Percentiles rank a stretch among this genome's conserved stretches.
Evolutionary conservation across 2,888 invertebrate genomes (phyloP).

Genomic region (Zootermopsis nevadensis): DNA sequence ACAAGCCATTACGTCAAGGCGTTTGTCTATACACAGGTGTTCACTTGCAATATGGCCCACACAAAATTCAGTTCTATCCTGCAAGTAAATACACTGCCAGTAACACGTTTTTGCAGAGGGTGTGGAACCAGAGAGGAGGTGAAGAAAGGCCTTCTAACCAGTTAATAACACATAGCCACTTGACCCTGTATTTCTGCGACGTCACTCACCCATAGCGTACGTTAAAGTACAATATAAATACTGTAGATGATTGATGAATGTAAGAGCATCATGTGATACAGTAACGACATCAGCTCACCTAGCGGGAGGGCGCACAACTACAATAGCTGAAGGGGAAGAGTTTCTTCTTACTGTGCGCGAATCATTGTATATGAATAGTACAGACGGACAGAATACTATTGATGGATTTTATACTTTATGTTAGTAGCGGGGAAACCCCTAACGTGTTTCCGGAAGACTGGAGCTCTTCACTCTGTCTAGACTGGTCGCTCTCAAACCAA

Average conservation of each 20-base stretch:
- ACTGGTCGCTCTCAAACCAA: background rate
- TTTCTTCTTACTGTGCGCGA: background rate
- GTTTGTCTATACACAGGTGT: no score
- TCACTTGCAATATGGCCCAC: background rate
- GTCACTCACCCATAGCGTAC: slow-evolving; percentile 12
- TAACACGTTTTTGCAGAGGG: slow-evolving; percentile 16
- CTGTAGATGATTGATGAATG: slow-evolving; percentile 27
- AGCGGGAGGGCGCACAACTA: slow-evolving; percentile 5
- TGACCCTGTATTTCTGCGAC: slow-evolving; percentile 19
- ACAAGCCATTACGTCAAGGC: no score
- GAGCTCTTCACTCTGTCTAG: background rate
- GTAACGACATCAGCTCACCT: slow-evolving; percentile 22
- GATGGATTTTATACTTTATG: background rate
- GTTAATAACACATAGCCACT: slow-evolving; percentile 24
- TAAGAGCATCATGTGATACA: background rate
- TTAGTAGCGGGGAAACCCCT: background rate
- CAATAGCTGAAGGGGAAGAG: background rate
- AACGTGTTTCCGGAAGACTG: background rate
- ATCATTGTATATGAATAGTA: background rate
- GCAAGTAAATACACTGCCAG: background rate
- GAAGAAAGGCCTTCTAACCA: background rate
- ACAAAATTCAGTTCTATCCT: background rate
- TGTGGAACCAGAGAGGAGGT: slow-evolving; percentile 11
- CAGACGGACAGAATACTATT: background rate
- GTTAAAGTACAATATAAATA: slow-evolving; percentile 20